phyloP scores from a whole-genome alignment of 2,888 invertebrate genomes.

The Emmelina monodactyla region DNA sequence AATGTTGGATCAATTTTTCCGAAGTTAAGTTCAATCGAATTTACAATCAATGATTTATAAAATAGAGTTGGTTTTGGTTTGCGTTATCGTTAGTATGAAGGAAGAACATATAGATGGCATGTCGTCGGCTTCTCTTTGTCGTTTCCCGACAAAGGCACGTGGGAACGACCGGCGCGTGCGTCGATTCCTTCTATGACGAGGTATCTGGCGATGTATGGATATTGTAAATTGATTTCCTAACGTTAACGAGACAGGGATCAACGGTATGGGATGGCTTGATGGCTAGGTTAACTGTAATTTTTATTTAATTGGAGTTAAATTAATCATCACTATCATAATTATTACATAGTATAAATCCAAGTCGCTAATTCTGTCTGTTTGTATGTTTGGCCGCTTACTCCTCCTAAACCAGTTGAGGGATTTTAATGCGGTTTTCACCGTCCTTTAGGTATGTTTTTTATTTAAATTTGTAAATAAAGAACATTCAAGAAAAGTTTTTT shows the following conservation, averaged over 20 bases:
- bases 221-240: constrained; percentile 38
- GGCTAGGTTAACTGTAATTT: too few species aligned
- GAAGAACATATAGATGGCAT: constrained; percentile 27
- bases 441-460: too few species aligned
- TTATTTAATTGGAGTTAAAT: too few species aligned
- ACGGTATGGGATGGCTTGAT: too few species aligned
- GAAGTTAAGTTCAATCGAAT: constrained; percentile 12
- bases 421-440: too few species aligned
- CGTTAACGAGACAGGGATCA: constrained; percentile 14
- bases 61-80: constrained; percentile 18
- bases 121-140: constrained; percentile 58
- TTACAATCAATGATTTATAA: constrained; percentile 15
- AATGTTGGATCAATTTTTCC: constrained; percentile 31
- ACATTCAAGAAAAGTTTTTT: too few species aligned
- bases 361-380: too few species aligned
- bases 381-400: too few species aligned
- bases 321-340: too few species aligned
- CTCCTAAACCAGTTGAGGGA: too few species aligned
- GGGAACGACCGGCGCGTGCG: constrained; percentile 58
- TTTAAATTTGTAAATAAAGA: too few species aligned
- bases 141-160: constrained; percentile 61
- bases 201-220: constrained; percentile 40
- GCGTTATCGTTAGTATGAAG: neutral
- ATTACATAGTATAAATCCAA: too few species aligned
- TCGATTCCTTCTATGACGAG: constrained; percentile 34